Conservation (phyloP, 2,888 invertebrate genomes). For the Cancer borealis region DNA sequence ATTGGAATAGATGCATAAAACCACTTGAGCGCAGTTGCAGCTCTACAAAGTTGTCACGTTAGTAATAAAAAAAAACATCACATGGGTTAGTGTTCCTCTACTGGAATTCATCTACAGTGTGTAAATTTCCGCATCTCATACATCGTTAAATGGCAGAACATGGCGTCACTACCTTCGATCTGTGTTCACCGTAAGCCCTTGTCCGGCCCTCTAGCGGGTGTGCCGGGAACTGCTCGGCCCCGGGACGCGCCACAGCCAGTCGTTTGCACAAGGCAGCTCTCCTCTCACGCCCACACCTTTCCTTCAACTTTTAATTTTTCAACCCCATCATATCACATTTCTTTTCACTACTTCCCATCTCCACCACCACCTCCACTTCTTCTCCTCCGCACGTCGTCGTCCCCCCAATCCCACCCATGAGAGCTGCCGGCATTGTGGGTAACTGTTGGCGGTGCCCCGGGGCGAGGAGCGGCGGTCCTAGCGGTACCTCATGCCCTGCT, state of each 20-base stretch:
- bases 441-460: constrained; percentile 38
- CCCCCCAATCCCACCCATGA: not conserved
- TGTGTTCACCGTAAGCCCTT: constrained; percentile 30
- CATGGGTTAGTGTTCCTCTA: constrained; percentile 39
- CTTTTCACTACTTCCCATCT: not conserved
- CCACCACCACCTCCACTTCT: not conserved
- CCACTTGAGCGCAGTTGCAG: not conserved
- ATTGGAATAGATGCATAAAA: not conserved
- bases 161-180: constrained; percentile 11
- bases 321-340: not conserved
- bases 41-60: not conserved
- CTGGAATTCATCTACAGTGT: not conserved
- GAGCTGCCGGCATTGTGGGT: not conserved
- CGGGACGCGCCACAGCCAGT: constrained; percentile 21
- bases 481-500: constrained; percentile 57
- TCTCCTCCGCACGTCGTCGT: not conserved
- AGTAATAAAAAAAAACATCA: constrained; percentile 10
- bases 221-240: constrained; percentile 36
- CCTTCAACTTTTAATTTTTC: not conserved
- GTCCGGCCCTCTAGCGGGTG: constrained; percentile 38
- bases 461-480: constrained; percentile 55
- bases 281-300: not conserved
- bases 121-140: not conserved
- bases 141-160: not conserved
- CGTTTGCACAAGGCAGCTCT: constrained; percentile 11